Evolutionary conservation across 2,888 invertebrate genomes (phyloP).

Genomic region (Drosophila flavopinicola): DNA sequence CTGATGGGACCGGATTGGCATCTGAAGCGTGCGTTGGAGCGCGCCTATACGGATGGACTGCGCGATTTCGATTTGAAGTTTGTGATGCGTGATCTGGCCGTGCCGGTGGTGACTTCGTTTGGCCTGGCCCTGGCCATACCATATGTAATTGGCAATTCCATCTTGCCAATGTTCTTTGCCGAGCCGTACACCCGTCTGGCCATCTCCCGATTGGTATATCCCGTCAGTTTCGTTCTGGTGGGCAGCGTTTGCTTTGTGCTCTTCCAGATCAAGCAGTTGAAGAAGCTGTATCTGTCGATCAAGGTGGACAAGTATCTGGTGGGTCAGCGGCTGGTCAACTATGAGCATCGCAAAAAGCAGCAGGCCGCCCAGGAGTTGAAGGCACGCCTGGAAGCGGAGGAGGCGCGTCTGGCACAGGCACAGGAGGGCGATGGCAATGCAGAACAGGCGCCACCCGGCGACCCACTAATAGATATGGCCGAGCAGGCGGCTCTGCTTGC

Average conservation of each 20-base stretch:
- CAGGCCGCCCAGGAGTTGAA: slow-evolving; percentile 72
- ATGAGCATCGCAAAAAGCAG: slow-evolving; percentile 92
- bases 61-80: slow-evolving; percentile 95
- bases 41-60: slow-evolving; percentile 96
- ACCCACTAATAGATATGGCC: slow-evolving; percentile 46
- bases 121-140: slow-evolving; percentile 96
- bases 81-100: slow-evolving; percentile 93
- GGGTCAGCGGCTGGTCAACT: slow-evolving; percentile 98
- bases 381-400: slow-evolving; percentile 61
- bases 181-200: slow-evolving; percentile 89
- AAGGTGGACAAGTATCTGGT: slow-evolving; percentile 99
- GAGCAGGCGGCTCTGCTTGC: slow-evolving; percentile 54
- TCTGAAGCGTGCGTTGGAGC: slow-evolving; percentile 95
- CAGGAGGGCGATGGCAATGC: slow-evolving; percentile 17
- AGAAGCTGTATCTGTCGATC: slow-evolving; percentile 97
- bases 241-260: slow-evolving; percentile 89
- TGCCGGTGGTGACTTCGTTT: slow-evolving; percentile 94
- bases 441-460: slow-evolving; percentile 16
- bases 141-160: slow-evolving; percentile 93
- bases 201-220: slow-evolving; percentile 94
- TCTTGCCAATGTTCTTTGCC: slow-evolving; percentile 88
- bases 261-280: slow-evolving; percentile 96
- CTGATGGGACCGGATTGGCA: slow-evolving; percentile 99
- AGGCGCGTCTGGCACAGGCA: slow-evolving; percentile 31
- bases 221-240: slow-evolving; percentile 91